phyloP scores from a whole-genome alignment of 2,113 vertebrate genomes.

The Callipepla californica region DNA sequence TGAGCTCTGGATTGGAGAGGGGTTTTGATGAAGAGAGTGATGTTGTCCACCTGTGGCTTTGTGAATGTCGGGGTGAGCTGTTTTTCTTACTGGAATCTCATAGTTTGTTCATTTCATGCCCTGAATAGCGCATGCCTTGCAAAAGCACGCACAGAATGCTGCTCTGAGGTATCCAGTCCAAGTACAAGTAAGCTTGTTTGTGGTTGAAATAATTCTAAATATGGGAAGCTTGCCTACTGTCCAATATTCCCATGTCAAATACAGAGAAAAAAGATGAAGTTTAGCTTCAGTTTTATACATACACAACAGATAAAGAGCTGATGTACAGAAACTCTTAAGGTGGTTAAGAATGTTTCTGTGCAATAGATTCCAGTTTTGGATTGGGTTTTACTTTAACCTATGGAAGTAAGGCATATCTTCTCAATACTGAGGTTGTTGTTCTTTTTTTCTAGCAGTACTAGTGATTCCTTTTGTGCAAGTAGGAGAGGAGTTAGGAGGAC shows the following conservation, averaged over 20 bases:
- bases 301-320: background rate
- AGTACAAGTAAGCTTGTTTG: constrained; percentile 42
- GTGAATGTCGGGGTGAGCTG: background rate
- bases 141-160: background rate
- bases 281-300: constrained; percentile 4
- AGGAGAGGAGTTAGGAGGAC: background rate
- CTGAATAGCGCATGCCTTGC: background rate
- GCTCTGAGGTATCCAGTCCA: background rate
- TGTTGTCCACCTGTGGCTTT: background rate
- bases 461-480: background rate
- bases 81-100: background rate
- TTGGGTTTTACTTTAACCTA: background rate
- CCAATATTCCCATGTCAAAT: constrained; percentile 24
- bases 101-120: background rate
- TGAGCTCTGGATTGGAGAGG: background rate
- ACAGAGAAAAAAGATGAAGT: constrained; percentile 33
- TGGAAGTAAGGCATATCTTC: background rate
- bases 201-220: constrained; percentile 50
- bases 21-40: background rate
- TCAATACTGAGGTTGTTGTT: background rate
- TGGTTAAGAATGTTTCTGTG: background rate
- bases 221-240: constrained; percentile 43
- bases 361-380: background rate
- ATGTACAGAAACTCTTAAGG: background rate
- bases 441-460: background rate